These are phyloP conservation scores for Drosophila neoperkinsi DNA, from an alignment of 2,888 invertebrate genomes.

Conservation along the genomic window DNA sequence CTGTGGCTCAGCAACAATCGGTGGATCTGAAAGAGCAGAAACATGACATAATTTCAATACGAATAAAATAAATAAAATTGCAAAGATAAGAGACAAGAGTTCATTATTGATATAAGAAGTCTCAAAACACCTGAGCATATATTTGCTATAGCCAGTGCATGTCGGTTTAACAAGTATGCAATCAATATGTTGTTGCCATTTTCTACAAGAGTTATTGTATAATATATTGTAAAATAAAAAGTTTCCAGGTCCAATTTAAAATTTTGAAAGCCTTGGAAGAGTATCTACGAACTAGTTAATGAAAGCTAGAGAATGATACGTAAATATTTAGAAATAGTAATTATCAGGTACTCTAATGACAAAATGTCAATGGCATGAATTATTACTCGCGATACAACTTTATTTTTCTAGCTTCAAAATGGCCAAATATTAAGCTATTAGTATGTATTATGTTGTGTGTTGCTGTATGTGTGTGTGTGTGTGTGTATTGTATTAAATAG, in stretches of 20 bases:
- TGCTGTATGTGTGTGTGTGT: background rate
- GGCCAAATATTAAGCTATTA: background rate
- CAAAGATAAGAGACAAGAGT: background rate
- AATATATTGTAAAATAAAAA: no score
- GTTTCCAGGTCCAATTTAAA: background rate
- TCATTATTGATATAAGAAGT: conserved; percentile 22
- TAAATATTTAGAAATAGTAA: background rate
- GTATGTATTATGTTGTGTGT: background rate
- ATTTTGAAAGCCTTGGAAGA: background rate
- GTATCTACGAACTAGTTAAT: background rate
- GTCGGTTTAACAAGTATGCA: conserved; percentile 4
- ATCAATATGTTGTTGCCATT: background rate
- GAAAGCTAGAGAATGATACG: background rate
- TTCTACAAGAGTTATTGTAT: background rate
- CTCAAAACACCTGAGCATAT: conserved; percentile 39
- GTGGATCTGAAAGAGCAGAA: conserved; percentile 89
- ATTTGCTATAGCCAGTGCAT: conserved; percentile 38
- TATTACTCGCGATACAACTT: conserved; percentile 13
- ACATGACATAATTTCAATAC: background rate
- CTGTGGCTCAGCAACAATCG: conserved; percentile 91
- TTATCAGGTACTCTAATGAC: background rate
- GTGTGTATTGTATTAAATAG: conserved; percentile 6
- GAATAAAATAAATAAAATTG: background rate
- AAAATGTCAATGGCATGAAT: conserved; percentile 8
- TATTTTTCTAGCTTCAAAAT: conserved; percentile 3